A percentile compares a stretch with the other conserved stretches of the same genome.
These are phyloP conservation scores for Argyrosomus japonicus DNA, from an alignment of 2,113 vertebrate genomes.

Conservation along the genomic window DNA sequence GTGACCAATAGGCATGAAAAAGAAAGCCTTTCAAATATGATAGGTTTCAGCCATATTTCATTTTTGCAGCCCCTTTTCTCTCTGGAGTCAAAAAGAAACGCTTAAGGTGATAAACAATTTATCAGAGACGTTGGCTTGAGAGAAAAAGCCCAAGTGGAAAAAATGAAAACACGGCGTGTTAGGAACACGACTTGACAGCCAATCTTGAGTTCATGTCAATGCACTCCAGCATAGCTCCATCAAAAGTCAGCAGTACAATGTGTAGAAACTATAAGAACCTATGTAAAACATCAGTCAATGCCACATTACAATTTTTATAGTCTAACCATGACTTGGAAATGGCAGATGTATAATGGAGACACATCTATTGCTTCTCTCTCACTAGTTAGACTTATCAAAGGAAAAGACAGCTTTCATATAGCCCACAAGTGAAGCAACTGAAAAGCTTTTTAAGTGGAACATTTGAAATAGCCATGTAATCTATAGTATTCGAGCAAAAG, in stretches of 20 bases:
- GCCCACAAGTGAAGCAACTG: slow-evolving; percentile 3
- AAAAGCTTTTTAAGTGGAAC: slow-evolving; percentile 2
- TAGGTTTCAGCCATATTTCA: slow-evolving; percentile 65
- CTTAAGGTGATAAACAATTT: slow-evolving; percentile 78
- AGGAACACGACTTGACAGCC: slow-evolving; percentile 71
- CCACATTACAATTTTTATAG: slow-evolving; percentile 49
- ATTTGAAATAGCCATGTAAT: not conserved
- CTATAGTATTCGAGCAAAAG: not conserved
- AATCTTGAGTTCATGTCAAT: slow-evolving; percentile 68
- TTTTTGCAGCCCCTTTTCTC: slow-evolving; percentile 50
- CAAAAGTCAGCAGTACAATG: slow-evolving; percentile 58
- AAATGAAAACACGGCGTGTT: slow-evolving; percentile 55
- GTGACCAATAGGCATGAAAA: slow-evolving; percentile 71
- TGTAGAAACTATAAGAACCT: slow-evolving; percentile 50
- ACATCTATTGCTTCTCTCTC: slow-evolving; percentile 32
- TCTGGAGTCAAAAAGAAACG: slow-evolving; percentile 56
- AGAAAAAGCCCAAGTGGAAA: slow-evolving; percentile 44
- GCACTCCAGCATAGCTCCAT: slow-evolving; percentile 59
- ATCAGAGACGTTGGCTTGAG: slow-evolving; percentile 66
- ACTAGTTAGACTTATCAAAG: slow-evolving; percentile 16
- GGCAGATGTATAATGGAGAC: slow-evolving; percentile 40
- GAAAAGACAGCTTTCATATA: slow-evolving; percentile 6
- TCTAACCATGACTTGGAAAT: slow-evolving; percentile 30
- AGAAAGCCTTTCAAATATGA: slow-evolving; percentile 72
- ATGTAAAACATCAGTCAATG: slow-evolving; percentile 73